These are phyloP conservation scores for Drosophila peninsularis DNA, from an alignment of 2,888 invertebrate genomes.

Conservation along the genomic window DNA sequence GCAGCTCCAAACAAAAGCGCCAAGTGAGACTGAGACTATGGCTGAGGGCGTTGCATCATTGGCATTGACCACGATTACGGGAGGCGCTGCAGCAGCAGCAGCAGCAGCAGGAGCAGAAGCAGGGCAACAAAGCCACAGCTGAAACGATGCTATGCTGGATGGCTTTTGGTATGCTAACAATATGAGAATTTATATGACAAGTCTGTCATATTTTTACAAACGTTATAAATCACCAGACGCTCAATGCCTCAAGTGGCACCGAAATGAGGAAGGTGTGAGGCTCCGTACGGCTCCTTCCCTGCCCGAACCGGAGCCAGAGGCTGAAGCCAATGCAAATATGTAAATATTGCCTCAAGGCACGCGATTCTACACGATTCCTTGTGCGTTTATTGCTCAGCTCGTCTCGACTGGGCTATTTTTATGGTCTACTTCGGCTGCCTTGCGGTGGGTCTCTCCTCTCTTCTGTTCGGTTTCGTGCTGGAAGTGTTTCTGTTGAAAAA, in stretches of 20 bases:
- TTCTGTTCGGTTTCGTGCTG: conserved; percentile 9
- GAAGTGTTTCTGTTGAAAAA: conserved; percentile 51
- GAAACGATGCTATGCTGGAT: conserved; percentile 31
- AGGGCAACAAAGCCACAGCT: conserved; percentile 30
- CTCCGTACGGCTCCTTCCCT: conserved; percentile 33
- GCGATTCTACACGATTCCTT: conserved; percentile 60
- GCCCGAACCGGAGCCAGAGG: background rate
- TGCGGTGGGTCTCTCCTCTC: conserved; percentile 62
- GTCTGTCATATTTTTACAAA: conserved; percentile 81
- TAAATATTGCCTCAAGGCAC: conserved; percentile 74
- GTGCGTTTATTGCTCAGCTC: conserved; percentile 44
- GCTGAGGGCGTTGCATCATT: conserved; percentile 43
- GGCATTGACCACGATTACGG: conserved; percentile 44
- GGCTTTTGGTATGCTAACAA: conserved; percentile 67
- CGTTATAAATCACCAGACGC: conserved; percentile 72
- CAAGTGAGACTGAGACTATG: conserved; percentile 21
- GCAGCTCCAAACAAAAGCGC: conserved; percentile 43
- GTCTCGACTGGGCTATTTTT: conserved; percentile 55
- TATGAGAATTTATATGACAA: conserved; percentile 80
- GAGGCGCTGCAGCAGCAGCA: background rate
- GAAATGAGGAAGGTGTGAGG: conserved; percentile 52
- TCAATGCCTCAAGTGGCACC: conserved; percentile 37
- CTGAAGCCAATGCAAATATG: conserved; percentile 56
- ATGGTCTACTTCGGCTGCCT: conserved; percentile 58
- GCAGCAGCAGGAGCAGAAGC: background rate